Percentiles rank a stretch among this genome's conserved stretches.
Evolutionary conservation across 2,888 invertebrate species (phyloP).

Genomic region (Noctua fimbriata): DNA sequence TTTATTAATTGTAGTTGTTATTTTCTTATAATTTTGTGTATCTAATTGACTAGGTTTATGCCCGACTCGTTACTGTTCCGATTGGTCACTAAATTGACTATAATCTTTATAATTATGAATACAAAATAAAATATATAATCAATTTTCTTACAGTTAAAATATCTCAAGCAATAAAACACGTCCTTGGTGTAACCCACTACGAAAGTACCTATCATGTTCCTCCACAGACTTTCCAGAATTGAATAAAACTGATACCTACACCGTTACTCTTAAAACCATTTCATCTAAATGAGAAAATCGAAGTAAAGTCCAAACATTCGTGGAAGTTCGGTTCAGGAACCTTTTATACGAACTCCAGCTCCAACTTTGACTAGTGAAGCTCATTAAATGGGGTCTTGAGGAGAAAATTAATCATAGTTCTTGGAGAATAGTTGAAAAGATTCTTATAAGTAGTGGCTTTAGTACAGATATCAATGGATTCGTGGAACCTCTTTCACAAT

Average conservation of each 20-base stretch:
- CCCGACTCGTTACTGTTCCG: no score
- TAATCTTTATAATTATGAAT: neutral
- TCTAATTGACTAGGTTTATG: neutral
- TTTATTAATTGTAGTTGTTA: no score
- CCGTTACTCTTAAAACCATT: conserved; percentile 38
- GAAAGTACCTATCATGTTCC: neutral
- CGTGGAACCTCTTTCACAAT: neutral
- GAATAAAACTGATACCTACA: conserved; percentile 41
- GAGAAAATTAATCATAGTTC: conserved; percentile 58
- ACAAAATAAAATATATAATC: neutral
- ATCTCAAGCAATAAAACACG: neutral
- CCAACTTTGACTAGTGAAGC: conserved; percentile 50
- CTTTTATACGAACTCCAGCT: conserved; percentile 37
- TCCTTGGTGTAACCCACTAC: neutral
- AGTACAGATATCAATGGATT: conserved; percentile 8
- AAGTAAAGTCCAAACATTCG: conserved; percentile 49
- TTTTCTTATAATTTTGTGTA: neutral
- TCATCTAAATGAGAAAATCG: conserved; percentile 52
- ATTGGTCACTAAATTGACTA: neutral
- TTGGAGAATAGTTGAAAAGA: conserved; percentile 38
- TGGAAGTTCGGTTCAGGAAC: conserved; percentile 31
- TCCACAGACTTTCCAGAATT: conserved; percentile 13
- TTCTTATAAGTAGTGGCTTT: conserved; percentile 23
- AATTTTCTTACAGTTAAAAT: neutral
- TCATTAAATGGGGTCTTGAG: conserved; percentile 47